These are phyloP conservation scores for Lutjanus campechanus DNA, from an alignment of 2,797 vertebrate species.

Conservation along the genomic window DNA sequence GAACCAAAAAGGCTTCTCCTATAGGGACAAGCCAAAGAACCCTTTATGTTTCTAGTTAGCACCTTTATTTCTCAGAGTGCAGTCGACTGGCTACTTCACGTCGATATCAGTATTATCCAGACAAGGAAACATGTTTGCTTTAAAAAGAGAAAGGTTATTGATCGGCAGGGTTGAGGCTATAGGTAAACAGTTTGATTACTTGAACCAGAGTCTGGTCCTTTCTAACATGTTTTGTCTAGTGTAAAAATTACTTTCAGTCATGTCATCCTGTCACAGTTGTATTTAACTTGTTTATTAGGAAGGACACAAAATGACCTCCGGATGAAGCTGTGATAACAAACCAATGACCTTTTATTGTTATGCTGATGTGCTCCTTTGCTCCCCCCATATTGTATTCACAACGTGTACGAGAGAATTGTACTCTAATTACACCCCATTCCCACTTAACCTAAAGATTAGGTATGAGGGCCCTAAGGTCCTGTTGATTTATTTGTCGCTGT, in stretches of 20 bases:
- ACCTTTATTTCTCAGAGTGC: no score
- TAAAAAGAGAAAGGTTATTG: constrained; percentile 12
- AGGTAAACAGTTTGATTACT: constrained; percentile 5
- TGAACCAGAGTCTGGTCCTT: neutral
- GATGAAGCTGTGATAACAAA: constrained; percentile 27
- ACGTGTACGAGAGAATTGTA: constrained; percentile 17
- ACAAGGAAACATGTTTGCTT: constrained; percentile 9
- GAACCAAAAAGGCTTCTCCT: no score
- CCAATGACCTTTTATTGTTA: constrained; percentile 16
- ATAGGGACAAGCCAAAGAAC: no score
- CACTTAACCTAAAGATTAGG: constrained; percentile 49
- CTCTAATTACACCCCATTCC: constrained; percentile 41
- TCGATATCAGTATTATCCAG: neutral
- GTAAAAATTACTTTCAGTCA: neutral
- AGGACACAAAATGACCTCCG: neutral
- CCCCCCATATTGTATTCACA: neutral
- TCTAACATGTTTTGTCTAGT: neutral
- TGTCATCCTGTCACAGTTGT: neutral
- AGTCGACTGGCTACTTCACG: neutral
- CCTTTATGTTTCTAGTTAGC: no score
- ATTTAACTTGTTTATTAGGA: neutral
- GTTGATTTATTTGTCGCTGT: constrained; percentile 67
- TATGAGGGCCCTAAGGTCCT: constrained; percentile 23
- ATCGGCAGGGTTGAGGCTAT: neutral
- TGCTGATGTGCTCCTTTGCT: neutral